These are phyloP conservation scores for Phataginus tetradactyla DNA, from an alignment of 2,797 vertebrate species.

Conservation along the genomic window DNA sequence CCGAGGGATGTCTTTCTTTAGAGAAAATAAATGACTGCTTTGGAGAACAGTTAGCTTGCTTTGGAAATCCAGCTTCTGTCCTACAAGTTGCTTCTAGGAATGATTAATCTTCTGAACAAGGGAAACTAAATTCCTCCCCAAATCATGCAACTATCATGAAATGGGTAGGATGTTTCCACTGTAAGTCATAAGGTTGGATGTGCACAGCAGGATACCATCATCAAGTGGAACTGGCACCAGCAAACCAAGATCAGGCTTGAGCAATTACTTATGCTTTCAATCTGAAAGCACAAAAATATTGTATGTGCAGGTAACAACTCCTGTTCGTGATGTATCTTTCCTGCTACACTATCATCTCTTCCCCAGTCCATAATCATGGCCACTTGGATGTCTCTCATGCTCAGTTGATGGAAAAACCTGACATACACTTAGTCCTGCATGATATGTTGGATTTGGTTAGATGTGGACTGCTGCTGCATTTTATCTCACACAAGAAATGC, in stretches of 20 bases:
- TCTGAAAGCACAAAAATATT: background rate
- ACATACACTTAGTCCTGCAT: background rate
- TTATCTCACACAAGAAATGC: background rate
- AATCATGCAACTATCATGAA: background rate
- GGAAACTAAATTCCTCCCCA: background rate
- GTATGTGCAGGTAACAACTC: background rate
- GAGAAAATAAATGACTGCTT: background rate
- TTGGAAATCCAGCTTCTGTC: background rate
- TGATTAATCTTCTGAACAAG: background rate
- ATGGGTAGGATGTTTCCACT: background rate
- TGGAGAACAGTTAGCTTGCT: background rate
- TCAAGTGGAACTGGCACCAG: background rate
- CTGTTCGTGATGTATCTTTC: background rate
- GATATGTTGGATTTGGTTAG: background rate
- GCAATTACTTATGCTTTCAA: background rate
- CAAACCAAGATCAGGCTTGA: background rate
- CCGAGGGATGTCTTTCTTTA: background rate
- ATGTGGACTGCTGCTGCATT: background rate
- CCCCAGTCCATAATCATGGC: background rate
- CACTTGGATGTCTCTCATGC: background rate
- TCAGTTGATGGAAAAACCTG: background rate
- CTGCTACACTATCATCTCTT: background rate
- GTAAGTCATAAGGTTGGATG: background rate
- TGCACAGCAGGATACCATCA: background rate
- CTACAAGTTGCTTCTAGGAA: background rate